Evolutionary conservation across 2,113 vertebrate species (phyloP).

Genomic region (Solea senegalensis): DNA sequence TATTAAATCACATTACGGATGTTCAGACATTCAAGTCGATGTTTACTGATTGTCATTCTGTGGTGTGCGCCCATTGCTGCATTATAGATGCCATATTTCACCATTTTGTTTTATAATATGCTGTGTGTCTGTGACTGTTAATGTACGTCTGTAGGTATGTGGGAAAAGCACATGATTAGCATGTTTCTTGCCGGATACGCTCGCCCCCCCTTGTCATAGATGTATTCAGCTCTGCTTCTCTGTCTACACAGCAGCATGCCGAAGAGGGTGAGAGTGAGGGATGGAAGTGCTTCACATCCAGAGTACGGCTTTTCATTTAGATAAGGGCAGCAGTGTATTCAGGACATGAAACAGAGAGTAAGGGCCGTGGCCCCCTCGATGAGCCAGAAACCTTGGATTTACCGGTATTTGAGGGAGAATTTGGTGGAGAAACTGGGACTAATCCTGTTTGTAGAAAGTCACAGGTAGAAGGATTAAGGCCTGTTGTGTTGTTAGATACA

Average conservation of each 20-base stretch:
- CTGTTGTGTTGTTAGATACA: constrained; percentile 64
- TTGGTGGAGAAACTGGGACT: constrained; percentile 65
- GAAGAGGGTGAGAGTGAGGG: constrained; percentile 7
- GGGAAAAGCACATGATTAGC: constrained; percentile 12
- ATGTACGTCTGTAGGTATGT: constrained; percentile 19
- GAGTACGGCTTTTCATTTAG: constrained; percentile 76
- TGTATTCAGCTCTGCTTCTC: constrained; percentile 27
- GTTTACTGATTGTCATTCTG: constrained; percentile 38
- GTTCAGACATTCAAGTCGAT: constrained; percentile 32
- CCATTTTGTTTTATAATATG: background rate
- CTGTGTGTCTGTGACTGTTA: background rate
- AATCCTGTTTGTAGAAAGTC: constrained; percentile 78
- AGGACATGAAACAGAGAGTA: constrained; percentile 66
- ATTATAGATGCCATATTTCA: constrained; percentile 16
- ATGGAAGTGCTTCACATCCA: constrained; percentile 34
- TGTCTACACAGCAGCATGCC: constrained; percentile 33
- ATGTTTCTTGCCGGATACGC: constrained; percentile 12
- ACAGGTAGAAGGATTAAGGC: constrained; percentile 75
- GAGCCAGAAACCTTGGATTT: constrained; percentile 61
- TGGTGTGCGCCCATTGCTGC: background rate
- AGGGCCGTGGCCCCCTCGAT: constrained; percentile 47
- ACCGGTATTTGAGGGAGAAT: constrained; percentile 51
- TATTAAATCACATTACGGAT: constrained; percentile 32
- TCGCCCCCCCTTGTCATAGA: background rate
- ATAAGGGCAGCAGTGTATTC: constrained; percentile 74